Conservation (phyloP, 1,140 invertebrate genomes). For the Drosophila miranda region DNA sequence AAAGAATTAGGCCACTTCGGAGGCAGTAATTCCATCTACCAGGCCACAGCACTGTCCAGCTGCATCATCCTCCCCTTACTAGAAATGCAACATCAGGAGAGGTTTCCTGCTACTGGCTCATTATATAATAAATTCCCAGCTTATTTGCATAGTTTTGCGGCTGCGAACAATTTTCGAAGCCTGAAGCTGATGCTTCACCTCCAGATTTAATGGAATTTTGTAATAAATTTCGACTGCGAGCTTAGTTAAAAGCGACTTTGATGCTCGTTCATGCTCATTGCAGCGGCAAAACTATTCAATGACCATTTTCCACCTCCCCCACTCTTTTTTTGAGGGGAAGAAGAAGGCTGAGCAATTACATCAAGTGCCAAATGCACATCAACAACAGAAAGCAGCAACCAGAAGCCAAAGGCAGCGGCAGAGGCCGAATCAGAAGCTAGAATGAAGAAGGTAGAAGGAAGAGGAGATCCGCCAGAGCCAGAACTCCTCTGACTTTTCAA, state of each 20-base stretch:
- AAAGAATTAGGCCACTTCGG: constrained; percentile 68
- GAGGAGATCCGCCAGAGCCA: constrained; percentile 9
- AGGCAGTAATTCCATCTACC: not conserved
- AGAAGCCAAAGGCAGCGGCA: constrained; percentile 12
- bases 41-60: not conserved
- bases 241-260: constrained; percentile 63
- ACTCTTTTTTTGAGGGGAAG: constrained; percentile 16
- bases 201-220: constrained; percentile 73
- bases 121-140: constrained; percentile 77
- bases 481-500: constrained; percentile 67
- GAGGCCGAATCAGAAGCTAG: not conserved
- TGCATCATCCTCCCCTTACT: no score
- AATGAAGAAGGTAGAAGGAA: not conserved
- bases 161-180: constrained; percentile 68
- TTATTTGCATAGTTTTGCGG: constrained; percentile 79
- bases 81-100: constrained; percentile 38
- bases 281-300: constrained; percentile 47
- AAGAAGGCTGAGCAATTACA: constrained; percentile 64
- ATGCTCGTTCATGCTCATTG: constrained; percentile 41
- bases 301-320: constrained; percentile 29
- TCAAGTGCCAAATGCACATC: constrained; percentile 80
- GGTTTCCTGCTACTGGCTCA: constrained; percentile 44
- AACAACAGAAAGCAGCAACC: constrained; percentile 55
- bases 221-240: constrained; percentile 73
- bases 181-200: constrained; percentile 19